A percentile compares a stretch with the other conserved stretches of the same genome.
Conservation (phyloP, 2,888 invertebrate genomes). For the Lomographa bimaculata region DNA sequence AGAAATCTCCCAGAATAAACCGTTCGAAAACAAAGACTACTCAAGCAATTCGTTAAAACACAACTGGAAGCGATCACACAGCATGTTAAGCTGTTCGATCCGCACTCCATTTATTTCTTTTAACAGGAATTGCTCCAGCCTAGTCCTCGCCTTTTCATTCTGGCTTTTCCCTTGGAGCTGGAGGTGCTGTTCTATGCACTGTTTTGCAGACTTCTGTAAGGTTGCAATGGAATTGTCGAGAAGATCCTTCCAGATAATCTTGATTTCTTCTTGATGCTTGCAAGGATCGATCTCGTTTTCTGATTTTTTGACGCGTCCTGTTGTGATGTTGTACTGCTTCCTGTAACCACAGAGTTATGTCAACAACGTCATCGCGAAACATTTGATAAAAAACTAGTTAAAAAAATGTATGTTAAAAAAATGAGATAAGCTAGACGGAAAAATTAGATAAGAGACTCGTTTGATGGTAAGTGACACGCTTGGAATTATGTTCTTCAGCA, state of each 20-base stretch:
- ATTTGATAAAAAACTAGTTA: too few relatives aligned
- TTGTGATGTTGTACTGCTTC: conserved; percentile 35
- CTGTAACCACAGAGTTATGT: too few relatives aligned
- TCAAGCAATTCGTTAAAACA: conserved; percentile 46
- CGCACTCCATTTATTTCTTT: conserved; percentile 35
- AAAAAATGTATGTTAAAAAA: too few relatives aligned
- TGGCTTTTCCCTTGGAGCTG: conserved; percentile 4
- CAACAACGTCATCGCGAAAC: too few relatives aligned
- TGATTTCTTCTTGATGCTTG: conserved; percentile 38
- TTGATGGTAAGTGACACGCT: too few relatives aligned
- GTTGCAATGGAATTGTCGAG: conserved; percentile 35
- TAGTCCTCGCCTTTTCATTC: conserved; percentile 20
- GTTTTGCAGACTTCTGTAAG: conserved; percentile 33
- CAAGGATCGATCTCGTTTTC: conserved; percentile 36
- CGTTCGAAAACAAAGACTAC: too few relatives aligned
- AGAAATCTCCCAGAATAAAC: too few relatives aligned
- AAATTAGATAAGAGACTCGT: too few relatives aligned
- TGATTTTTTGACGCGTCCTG: conserved; percentile 25
- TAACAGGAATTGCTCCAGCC: conserved; percentile 31
- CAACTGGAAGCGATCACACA: conserved; percentile 46
- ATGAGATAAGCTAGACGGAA: too few relatives aligned
- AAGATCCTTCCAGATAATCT: conserved; percentile 42
- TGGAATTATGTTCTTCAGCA: too few relatives aligned
- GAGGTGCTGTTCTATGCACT: conserved; percentile 33
- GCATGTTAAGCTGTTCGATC: conserved; percentile 36